These are phyloP conservation scores for Atherinosoma microstoma DNA, from an alignment of 2,797 vertebrate species.

Conservation along the genomic window DNA sequence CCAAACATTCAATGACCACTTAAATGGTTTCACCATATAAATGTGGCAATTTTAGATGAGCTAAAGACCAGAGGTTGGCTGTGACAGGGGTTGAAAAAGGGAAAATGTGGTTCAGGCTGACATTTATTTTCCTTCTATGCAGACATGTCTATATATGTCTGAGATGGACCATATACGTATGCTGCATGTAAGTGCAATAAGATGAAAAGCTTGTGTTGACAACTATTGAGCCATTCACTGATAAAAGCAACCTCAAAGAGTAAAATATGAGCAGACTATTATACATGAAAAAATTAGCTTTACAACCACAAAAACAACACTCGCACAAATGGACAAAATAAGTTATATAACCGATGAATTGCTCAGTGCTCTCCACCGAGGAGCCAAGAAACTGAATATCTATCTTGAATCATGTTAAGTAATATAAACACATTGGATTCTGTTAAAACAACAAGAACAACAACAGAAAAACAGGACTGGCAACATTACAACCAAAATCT, in stretches of 20 bases:
- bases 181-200: too few relatives aligned
- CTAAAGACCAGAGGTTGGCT: neutral
- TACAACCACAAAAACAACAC: slow-evolving; percentile 16
- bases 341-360: slow-evolving; percentile 56
- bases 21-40: neutral
- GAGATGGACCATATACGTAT: too few relatives aligned
- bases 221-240: neutral
- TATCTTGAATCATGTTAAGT: slow-evolving; percentile 5
- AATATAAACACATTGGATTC: neutral
- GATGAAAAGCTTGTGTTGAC: neutral
- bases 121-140: too few relatives aligned
- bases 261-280: neutral
- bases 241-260: neutral
- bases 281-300: too few relatives aligned
- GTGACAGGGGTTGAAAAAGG: too few relatives aligned
- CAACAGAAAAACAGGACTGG: neutral
- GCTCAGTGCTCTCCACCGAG: slow-evolving; percentile 15
- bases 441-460: neutral
- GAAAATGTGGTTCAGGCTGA: too few relatives aligned
- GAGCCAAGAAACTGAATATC: slow-evolving; percentile 21
- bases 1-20: neutral
- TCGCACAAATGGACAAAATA: slow-evolving; percentile 28
- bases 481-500: slow-evolving; percentile 10
- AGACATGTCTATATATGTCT: too few relatives aligned
- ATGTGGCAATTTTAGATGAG: neutral